A percentile compares a stretch with the other conserved stretches of the same genome.
Conservation (phyloP, 2,797 vertebrate genomes). For the Lepus oiostolus region DNA sequence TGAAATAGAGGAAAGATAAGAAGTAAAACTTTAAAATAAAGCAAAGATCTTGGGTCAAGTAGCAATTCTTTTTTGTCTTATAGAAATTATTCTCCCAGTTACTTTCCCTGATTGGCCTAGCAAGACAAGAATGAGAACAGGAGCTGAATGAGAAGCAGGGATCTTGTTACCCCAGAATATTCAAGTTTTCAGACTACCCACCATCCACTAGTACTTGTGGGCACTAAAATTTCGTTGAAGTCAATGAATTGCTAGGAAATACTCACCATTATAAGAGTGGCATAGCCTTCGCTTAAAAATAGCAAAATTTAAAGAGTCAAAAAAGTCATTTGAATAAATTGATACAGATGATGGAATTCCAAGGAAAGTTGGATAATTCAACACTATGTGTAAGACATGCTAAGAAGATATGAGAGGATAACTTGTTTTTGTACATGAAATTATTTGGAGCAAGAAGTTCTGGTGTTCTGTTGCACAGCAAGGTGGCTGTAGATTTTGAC, state of each 20-base stretch:
- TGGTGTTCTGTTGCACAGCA: too few relatives aligned
- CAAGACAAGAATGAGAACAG: background rate
- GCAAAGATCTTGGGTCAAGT: background rate
- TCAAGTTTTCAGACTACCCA: background rate
- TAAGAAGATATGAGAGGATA: background rate
- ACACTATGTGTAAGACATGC: background rate
- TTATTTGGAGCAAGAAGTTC: background rate
- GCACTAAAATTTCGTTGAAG: background rate
- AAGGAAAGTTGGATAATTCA: background rate
- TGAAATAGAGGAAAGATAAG: background rate
- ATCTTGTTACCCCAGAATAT: background rate
- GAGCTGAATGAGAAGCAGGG: background rate
- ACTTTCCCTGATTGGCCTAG: background rate
- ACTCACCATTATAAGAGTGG: background rate
- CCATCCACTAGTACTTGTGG: background rate
- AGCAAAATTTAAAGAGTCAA: background rate
- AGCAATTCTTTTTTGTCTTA: background rate
- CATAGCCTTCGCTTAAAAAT: background rate
- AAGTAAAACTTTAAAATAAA: background rate
- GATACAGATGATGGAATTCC: background rate
- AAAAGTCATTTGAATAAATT: slow-evolving; percentile 4
- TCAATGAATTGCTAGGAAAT: background rate
- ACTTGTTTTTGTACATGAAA: background rate
- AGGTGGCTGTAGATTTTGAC: too few relatives aligned
- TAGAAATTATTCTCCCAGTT: background rate